phyloP scores from a whole-genome alignment of 2,888 invertebrate species.

The Carterocephalus palaemon region DNA sequence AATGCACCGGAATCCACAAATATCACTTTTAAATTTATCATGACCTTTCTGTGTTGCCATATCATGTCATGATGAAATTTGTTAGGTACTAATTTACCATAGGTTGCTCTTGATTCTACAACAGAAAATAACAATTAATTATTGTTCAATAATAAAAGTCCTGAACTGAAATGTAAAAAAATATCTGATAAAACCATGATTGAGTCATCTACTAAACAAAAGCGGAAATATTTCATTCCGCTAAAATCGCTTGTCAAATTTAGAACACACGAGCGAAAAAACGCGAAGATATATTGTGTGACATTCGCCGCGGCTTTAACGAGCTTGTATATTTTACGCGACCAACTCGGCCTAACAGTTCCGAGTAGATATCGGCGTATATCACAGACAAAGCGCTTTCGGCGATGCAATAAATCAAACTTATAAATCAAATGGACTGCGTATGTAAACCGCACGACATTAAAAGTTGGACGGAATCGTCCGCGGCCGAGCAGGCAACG shows the following conservation, averaged over 20 bases:
- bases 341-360: slow-evolving; percentile 20
- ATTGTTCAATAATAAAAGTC: too few species aligned
- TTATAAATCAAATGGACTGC: slow-evolving; percentile 35
- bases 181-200: neutral
- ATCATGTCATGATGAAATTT: too few species aligned
- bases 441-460: slow-evolving; percentile 43
- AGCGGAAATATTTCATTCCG: slow-evolving; percentile 2
- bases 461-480: slow-evolving; percentile 43
- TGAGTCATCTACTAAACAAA: slow-evolving; percentile 5
- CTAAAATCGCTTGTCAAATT: slow-evolving; percentile 17
- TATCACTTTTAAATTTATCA: too few species aligned
- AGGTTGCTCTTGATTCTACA: too few species aligned
- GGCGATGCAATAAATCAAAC: slow-evolving; percentile 43
- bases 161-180: too few species aligned
- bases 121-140: too few species aligned
- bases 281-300: slow-evolving; percentile 13
- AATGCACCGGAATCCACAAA: too few species aligned
- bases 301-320: slow-evolving; percentile 17
- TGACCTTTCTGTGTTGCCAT: too few species aligned
- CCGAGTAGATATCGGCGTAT: slow-evolving; percentile 21
- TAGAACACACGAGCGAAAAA: slow-evolving; percentile 14
- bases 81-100: too few species aligned
- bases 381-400: slow-evolving; percentile 35
- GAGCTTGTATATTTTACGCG: slow-evolving; percentile 18
- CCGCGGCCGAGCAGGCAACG: slow-evolving; percentile 39